A percentile compares a stretch with the other conserved stretches of the same genome.
These are phyloP conservation scores for Brachionus rubens DNA, from an alignment of 1,140 invertebrate genomes.

Conservation along the genomic window DNA sequence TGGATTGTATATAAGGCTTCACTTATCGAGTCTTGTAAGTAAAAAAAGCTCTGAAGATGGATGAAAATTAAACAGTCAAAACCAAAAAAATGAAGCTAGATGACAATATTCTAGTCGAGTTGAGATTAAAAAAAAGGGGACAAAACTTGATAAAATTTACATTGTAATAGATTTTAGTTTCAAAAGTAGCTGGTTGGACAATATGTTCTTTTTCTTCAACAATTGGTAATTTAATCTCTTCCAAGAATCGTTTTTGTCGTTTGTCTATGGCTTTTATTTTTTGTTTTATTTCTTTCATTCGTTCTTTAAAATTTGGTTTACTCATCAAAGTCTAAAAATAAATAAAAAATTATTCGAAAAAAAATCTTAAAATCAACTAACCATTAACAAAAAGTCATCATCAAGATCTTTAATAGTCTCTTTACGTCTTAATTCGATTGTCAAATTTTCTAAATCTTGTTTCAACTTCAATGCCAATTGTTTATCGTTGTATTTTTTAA, in stretches of 20 bases:
- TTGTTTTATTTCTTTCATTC: slow-evolving; percentile 37
- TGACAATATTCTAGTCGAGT: too few relatives aligned
- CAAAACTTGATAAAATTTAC: too few relatives aligned
- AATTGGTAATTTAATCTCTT: slow-evolving; percentile 26
- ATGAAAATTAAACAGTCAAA: too few relatives aligned
- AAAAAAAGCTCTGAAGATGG: too few relatives aligned
- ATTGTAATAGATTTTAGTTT: slow-evolving; percentile 7
- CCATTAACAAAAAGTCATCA: slow-evolving; percentile 24
- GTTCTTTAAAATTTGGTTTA: slow-evolving; percentile 4
- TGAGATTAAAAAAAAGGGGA: too few relatives aligned
- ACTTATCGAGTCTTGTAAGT: too few relatives aligned
- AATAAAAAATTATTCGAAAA: neutral
- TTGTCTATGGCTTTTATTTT: slow-evolving; percentile 31
- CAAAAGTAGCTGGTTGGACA: slow-evolving; percentile 28
- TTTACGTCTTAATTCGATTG: slow-evolving; percentile 25
- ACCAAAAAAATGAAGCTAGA: too few relatives aligned
- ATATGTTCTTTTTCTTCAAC: neutral
- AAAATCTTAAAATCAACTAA: neutral
- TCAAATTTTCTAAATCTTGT: slow-evolving; percentile 40
- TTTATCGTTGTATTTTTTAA: slow-evolving; percentile 15
- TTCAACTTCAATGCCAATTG: neutral
- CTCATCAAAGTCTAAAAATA: slow-evolving; percentile 20
- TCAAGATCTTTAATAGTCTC: slow-evolving; percentile 17
- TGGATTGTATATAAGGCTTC: too few relatives aligned
- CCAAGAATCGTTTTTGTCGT: neutral